Evolutionary conservation across 2,888 invertebrate species (phyloP), one percentile per base, ranked within the genome.

Genomic region (Colletes collaris): DNA sequence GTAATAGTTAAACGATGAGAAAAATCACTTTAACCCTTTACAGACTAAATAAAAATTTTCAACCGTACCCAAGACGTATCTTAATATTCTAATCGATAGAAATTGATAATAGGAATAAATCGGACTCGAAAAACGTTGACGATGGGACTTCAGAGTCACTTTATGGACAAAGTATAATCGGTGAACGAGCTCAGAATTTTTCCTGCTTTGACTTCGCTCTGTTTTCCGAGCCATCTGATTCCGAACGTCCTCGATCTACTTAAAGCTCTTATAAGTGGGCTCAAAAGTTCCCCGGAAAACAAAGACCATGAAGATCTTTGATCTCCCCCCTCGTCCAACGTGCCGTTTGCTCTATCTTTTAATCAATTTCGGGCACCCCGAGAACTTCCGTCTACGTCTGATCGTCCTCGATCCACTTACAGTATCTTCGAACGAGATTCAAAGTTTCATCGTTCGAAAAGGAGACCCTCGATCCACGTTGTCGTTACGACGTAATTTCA

Each of bases 301-400:
- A 55, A 46, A 16, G 46, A 27, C 16, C 35, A 4, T 1, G 16
- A 55, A 35, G 53, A 63, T 52, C 62, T 63, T 63, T 63, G 53
- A 74, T 74, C 62, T 44, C n/a, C n/a, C 3, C 27, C 27, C 27
- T 27, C 27, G 40, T 0, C 16, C 16, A 27, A 46, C 53, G 60
- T 69, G 55, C 55, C 69, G 35, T 69, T n/a, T 37, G 60, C 16
- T 19, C 19, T 16, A 60, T 44, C 60, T 60, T 69, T 73, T 69
- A 70, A 70, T 74, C 62, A 49, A 74, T 70, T 74, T 19, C 60
- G 7, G 2, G 40, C 6, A 3, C 27, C 4, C 0, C 2, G 16
- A 40, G 4, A 60, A 69, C 52, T 69, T 70, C 13, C 13, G 4
- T 11, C 11, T 10, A 0, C 11, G n/a, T 52, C 44, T 53, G 44